phyloP scores from a whole-genome alignment of 2,113 vertebrate genomes.

The Gyps fulvus region DNA sequence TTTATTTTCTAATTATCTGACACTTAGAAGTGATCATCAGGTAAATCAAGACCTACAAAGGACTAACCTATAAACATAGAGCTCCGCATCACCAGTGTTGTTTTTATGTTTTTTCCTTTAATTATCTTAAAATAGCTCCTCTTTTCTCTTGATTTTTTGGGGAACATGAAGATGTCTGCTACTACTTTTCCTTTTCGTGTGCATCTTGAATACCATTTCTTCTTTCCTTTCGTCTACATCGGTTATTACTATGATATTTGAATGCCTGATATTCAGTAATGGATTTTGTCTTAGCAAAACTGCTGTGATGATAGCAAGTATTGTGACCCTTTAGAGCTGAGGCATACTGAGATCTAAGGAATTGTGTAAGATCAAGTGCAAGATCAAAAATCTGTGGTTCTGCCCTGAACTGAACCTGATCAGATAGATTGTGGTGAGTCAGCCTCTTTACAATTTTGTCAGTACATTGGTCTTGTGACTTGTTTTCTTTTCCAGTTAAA shows the following conservation, averaged over 20 bases:
- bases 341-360: not conserved
- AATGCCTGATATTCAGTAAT: not conserved
- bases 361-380: not conserved
- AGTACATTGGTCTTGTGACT: not conserved
- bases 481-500: not conserved
- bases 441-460: not conserved
- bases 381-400: not conserved
- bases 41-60: not conserved
- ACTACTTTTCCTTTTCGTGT: not conserved
- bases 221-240: not conserved
- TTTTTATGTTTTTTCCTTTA: not conserved
- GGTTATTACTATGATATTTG: not conserved
- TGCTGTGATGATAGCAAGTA: not conserved
- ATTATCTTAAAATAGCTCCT: not conserved
- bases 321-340: not conserved
- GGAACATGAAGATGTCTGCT: not conserved
- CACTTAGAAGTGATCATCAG: not conserved
- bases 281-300: not conserved
- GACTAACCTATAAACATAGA: not conserved
- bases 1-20: not conserved
- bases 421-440: not conserved
- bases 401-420: not conserved
- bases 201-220: not conserved
- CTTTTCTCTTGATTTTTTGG: not conserved
- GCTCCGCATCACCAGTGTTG: not conserved